Evolutionary conservation across 2,113 vertebrate genomes (phyloP).

Genomic region (Tachysurus vachellii): DNA sequence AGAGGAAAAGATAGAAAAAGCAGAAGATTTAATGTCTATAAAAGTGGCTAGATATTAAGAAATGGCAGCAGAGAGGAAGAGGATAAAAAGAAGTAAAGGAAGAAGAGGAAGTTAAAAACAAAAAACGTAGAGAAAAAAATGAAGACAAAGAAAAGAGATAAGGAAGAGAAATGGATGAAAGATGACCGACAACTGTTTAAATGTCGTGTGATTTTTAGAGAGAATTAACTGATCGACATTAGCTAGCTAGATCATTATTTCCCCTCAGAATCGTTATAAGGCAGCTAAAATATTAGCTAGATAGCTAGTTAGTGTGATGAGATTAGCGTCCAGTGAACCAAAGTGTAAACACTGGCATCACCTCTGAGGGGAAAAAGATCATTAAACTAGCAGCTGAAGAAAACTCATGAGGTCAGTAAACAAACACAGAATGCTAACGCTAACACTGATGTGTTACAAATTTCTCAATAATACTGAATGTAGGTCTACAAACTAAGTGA

Average conservation of each 20-base stretch:
- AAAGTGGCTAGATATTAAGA: neutral
- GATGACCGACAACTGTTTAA: neutral
- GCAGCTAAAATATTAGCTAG: neutral
- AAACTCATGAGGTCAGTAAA: neutral
- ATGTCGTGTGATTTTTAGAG: neutral
- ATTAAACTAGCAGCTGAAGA: neutral
- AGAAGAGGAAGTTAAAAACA: neutral
- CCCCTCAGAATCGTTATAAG: neutral
- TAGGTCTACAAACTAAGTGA: conserved; percentile 42
- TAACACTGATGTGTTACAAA: neutral
- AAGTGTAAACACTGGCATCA: neutral
- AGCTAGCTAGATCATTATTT: neutral
- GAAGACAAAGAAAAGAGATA: neutral
- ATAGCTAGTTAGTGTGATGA: neutral
- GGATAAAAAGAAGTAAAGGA: neutral
- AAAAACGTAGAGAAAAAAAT: neutral
- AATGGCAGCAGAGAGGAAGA: neutral
- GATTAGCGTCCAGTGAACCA: neutral
- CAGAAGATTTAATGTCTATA: neutral
- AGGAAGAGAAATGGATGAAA: neutral
- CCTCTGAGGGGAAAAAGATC: neutral
- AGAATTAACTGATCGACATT: neutral
- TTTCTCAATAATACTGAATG: conserved; percentile 26
- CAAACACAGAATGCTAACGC: neutral
- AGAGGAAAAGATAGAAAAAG: neutral